Evolutionary conservation across 35 echinoderm and acorn worm genomes (phyloP).

Genomic region (Heliocidaris erythrogramma): DNA sequence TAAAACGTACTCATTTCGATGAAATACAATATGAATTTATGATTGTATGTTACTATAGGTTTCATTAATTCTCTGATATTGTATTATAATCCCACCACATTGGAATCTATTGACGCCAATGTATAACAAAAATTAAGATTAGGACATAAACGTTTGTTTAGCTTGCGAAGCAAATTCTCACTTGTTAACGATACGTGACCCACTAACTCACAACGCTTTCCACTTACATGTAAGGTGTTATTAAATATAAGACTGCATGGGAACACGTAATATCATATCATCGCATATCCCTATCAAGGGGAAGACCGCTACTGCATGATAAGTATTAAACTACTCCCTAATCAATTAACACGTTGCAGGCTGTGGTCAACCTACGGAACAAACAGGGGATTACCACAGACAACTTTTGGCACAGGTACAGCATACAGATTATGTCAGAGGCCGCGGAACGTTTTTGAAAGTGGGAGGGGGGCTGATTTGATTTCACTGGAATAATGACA

Average conservation of each 20-base stretch:
- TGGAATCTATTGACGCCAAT: neutral
- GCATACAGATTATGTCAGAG: too few species aligned
- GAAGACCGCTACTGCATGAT: neutral
- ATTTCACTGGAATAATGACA: too few species aligned
- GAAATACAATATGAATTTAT: too few species aligned
- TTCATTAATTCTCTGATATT: neutral
- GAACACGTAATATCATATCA: neutral
- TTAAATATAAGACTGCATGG: too few species aligned
- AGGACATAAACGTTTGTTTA: neutral
- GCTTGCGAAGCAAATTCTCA: neutral
- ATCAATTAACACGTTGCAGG: neutral
- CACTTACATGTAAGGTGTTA: too few species aligned
- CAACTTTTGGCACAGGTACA: too few species aligned
- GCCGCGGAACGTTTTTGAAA: too few species aligned
- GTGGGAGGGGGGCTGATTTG: too few species aligned
- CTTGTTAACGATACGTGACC: neutral
- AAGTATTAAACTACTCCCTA: neutral
- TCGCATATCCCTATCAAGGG: neutral
- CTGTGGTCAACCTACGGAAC: neutral
- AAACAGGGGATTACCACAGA: neutral
- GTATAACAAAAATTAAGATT: neutral
- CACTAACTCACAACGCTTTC: neutral
- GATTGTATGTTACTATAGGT: neutral
- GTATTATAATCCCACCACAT: neutral
- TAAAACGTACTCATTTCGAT: neutral